Percentiles rank a stretch among this genome's conserved stretches.
Evolutionary conservation across 2,797 vertebrate species (phyloP).

Genomic region (Acrossocheilus wenchowensis): DNA sequence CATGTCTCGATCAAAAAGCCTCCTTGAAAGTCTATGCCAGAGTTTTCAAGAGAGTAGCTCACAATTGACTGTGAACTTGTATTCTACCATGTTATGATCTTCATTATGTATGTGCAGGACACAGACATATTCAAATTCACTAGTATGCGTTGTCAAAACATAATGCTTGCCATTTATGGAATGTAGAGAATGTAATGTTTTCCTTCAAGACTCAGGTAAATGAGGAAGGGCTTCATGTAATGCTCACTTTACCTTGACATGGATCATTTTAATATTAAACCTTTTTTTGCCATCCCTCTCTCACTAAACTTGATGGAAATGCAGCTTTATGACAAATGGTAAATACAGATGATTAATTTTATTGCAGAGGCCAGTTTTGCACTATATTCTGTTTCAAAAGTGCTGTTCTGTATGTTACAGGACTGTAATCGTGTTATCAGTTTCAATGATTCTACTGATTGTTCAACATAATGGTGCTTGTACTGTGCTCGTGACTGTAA

Average conservation of each 20-base stretch:
- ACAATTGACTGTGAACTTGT: background rate
- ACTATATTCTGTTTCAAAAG: background rate
- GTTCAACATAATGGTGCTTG: background rate
- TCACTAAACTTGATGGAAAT: background rate
- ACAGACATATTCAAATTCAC: constrained; percentile 31
- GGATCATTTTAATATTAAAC: background rate
- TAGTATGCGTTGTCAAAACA: background rate
- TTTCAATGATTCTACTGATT: constrained; percentile 28
- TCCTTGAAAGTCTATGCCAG: background rate
- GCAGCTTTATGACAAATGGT: background rate
- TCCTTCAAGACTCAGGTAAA: constrained; percentile 14
- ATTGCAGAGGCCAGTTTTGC: constrained; percentile 12
- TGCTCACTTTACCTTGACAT: constrained; percentile 5
- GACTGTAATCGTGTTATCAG: background rate
- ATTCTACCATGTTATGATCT: background rate
- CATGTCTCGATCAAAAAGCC: background rate
- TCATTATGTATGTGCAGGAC: constrained; percentile 43
- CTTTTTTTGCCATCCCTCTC: background rate
- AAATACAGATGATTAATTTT: background rate
- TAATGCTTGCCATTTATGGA: background rate
- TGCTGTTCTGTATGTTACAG: background rate
- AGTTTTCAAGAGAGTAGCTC: background rate
- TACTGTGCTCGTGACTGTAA: constrained; percentile 33
- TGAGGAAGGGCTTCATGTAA: background rate
- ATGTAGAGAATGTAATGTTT: background rate